These are phyloP conservation scores for Protonemura montana DNA, from an alignment of 2,888 invertebrate genomes.

Conservation along the genomic window DNA sequence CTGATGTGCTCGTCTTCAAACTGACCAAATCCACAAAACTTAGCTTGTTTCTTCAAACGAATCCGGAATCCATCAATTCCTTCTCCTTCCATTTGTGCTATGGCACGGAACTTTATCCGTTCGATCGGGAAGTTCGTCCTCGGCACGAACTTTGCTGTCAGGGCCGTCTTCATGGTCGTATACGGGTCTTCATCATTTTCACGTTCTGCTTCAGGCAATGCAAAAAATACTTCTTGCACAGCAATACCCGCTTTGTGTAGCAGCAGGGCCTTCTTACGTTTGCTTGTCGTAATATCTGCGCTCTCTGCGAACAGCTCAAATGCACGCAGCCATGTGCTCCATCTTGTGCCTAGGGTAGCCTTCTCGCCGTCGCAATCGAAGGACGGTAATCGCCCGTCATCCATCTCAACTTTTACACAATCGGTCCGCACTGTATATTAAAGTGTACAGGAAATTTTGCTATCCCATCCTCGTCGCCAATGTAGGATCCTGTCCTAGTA, in stretches of 20 bases:
- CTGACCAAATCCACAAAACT: neutral
- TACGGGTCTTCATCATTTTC: neutral
- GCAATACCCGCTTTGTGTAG: constrained; percentile 20
- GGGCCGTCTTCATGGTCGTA: neutral
- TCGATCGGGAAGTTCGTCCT: neutral
- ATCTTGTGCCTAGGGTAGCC: constrained; percentile 9
- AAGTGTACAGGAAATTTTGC: too few species aligned
- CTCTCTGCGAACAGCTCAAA: constrained; percentile 22
- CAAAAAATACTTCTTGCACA: constrained; percentile 15
- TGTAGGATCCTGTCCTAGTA: too few species aligned
- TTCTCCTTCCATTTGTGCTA: neutral
- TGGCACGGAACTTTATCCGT: constrained; percentile 27
- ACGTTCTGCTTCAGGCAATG: neutral
- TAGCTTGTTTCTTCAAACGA: neutral
- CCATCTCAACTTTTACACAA: constrained; percentile 4
- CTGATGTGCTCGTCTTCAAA: neutral
- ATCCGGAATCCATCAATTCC: neutral
- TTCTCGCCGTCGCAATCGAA: constrained; percentile 15
- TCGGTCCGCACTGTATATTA: neutral
- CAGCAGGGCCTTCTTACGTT: neutral
- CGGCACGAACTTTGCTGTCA: neutral
- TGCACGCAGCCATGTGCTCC: constrained; percentile 14
- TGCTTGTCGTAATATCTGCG: neutral
- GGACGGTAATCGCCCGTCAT: neutral
- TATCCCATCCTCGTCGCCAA: too few species aligned